Evolutionary conservation across 2,797 vertebrate species (phyloP).

Genomic region (Lutjanus campechanus): DNA sequence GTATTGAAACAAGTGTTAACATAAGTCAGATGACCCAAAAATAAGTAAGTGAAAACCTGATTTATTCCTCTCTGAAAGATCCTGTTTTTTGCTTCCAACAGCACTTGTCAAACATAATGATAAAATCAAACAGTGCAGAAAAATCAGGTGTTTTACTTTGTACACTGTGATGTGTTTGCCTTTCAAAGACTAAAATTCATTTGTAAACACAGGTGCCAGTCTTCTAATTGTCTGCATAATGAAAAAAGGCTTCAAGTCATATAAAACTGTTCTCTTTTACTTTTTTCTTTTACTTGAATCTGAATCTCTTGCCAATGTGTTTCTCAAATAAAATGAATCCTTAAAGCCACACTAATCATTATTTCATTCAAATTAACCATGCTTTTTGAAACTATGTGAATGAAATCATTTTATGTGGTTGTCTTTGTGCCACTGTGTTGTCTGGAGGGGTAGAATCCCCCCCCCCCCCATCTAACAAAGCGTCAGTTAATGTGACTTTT

Average conservation of each 20-base stretch:
- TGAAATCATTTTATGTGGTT: too few relatives aligned
- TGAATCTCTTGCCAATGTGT: background rate
- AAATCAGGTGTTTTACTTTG: background rate
- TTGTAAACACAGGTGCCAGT: background rate
- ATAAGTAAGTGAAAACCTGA: background rate
- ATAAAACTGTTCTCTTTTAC: background rate
- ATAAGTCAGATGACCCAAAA: background rate
- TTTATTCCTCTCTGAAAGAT: background rate
- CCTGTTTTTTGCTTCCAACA: background rate
- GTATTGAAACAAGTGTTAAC: background rate
- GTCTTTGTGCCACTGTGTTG: too few relatives aligned
- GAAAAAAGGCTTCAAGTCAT: too few relatives aligned
- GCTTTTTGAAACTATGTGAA: too few relatives aligned
- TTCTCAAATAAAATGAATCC: constrained; percentile 12
- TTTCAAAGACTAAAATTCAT: background rate
- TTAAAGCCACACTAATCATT: background rate
- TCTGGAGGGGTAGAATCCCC: too few relatives aligned
- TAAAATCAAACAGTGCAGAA: background rate
- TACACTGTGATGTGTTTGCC: background rate
- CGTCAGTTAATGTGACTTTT: too few relatives aligned
- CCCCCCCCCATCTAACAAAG: too few relatives aligned
- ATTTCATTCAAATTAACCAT: background rate
- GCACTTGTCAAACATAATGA: background rate
- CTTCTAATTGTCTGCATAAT: background rate
- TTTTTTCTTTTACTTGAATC: background rate